Evolutionary conservation across 2,113 vertebrate genomes (phyloP).

Genomic region (Mobula hypostoma): DNA sequence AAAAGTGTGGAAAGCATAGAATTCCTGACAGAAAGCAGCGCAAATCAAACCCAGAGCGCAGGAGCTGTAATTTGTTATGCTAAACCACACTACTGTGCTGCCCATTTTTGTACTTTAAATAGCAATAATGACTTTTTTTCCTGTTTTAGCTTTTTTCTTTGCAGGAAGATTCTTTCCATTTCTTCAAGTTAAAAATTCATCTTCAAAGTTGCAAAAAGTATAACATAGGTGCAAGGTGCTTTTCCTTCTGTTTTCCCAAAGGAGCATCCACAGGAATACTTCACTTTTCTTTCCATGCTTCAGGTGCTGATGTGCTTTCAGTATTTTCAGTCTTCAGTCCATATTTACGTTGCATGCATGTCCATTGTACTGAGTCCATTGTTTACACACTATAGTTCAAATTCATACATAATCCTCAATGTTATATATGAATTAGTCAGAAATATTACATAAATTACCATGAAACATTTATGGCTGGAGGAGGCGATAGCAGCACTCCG

Average conservation of each 20-base stretch:
- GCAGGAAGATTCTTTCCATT: not conserved
- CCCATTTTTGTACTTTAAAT: no score
- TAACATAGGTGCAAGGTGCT: not conserved
- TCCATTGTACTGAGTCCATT: not conserved
- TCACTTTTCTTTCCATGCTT: not conserved
- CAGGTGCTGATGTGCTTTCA: not conserved
- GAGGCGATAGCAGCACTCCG: no score
- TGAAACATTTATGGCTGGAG: no score
- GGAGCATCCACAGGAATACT: not conserved
- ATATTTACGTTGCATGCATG: not conserved
- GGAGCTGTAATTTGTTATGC: no score
- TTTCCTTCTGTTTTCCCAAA: not conserved
- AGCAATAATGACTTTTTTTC: no score
- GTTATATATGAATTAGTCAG: not conserved
- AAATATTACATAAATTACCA: not conserved
- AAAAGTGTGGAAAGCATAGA: no score
- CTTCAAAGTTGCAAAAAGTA: not conserved
- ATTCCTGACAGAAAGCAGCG: no score
- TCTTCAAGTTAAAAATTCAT: not conserved
- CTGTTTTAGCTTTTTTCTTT: no score
- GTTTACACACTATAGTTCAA: not conserved
- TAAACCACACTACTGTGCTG: no score
- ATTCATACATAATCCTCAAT: not conserved
- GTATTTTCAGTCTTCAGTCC: not conserved
- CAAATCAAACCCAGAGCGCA: no score